Conservation (phyloP, 2,888 invertebrate species). For the Tipula vernalis region DNA sequence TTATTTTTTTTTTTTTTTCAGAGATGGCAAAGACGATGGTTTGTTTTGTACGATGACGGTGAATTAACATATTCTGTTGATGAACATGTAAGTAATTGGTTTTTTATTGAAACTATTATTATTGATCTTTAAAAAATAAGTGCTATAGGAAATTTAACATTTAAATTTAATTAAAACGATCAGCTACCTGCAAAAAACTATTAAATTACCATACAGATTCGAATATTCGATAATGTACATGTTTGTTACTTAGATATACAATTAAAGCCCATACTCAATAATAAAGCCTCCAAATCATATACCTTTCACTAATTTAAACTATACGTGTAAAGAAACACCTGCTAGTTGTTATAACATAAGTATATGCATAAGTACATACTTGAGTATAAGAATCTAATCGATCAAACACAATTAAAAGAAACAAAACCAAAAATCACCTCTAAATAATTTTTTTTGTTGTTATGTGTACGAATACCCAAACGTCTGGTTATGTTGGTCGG, state of each 20-base stretch:
- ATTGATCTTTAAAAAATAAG: background rate
- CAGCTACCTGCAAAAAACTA: background rate
- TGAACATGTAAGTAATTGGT: constrained; percentile 75
- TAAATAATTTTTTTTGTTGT: background rate
- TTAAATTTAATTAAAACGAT: background rate
- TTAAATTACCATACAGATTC: background rate
- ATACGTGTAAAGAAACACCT: background rate
- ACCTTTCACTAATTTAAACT: background rate
- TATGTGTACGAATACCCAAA: background rate
- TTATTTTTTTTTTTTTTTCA: constrained; percentile 41
- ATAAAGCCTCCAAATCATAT: background rate
- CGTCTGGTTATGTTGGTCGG: background rate
- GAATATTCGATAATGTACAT: background rate
- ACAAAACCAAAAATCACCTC: background rate
- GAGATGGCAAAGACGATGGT: constrained; percentile 99
- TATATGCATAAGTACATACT: background rate
- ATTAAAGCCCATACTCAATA: background rate
- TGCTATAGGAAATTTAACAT: background rate
- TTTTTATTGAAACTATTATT: background rate
- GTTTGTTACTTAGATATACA: background rate
- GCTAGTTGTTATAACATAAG: background rate
- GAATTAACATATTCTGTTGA: constrained; percentile 95
- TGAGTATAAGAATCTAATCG: background rate
- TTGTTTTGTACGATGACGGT: constrained; percentile 94
- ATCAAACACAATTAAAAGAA: background rate